Percentiles rank a stretch among this genome's conserved stretches.
phyloP scores from a whole-genome alignment of 1,140 invertebrate genomes.

The Amyelois transitella region DNA sequence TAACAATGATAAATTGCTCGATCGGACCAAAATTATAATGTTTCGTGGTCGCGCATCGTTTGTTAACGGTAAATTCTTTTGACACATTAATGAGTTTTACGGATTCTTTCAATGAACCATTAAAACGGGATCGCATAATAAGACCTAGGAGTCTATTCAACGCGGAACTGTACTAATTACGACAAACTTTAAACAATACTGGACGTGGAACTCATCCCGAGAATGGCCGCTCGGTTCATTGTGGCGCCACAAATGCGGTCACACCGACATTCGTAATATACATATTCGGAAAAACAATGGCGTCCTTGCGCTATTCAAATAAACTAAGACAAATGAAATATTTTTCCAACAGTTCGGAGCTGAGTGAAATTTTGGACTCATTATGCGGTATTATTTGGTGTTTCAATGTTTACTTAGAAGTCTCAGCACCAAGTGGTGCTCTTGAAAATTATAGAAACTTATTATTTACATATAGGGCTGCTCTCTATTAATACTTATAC shows the following conservation, averaged over 20 bases:
- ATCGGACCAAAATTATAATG: not conserved
- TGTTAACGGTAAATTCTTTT: not conserved
- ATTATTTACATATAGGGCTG: no score
- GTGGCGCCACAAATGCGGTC: constrained; percentile 66
- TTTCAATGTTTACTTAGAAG: no score
- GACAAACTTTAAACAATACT: constrained; percentile 74
- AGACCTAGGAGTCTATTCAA: constrained; percentile 60
- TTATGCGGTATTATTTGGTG: not conserved
- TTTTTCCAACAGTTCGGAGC: constrained; percentile 36
- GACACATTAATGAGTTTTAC: not conserved
- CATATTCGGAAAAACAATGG: constrained; percentile 71
- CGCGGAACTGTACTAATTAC: constrained; percentile 68
- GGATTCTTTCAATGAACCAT: constrained; percentile 22
- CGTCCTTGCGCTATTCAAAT: constrained; percentile 63
- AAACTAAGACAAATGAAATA: constrained; percentile 67
- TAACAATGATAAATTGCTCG: not conserved
- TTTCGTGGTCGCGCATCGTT: not conserved
- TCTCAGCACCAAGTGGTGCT: no score
- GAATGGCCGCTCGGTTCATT: constrained; percentile 61
- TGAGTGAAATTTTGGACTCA: constrained; percentile 20
- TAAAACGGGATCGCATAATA: constrained; percentile 51
- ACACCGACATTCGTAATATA: constrained; percentile 63
- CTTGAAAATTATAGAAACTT: no score
- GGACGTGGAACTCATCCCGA: constrained; percentile 69
- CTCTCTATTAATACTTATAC: no score